These are phyloP conservation scores for Zaprionus obscuricornis DNA, from an alignment of 2,888 invertebrate genomes.

Conservation along the genomic window DNA sequence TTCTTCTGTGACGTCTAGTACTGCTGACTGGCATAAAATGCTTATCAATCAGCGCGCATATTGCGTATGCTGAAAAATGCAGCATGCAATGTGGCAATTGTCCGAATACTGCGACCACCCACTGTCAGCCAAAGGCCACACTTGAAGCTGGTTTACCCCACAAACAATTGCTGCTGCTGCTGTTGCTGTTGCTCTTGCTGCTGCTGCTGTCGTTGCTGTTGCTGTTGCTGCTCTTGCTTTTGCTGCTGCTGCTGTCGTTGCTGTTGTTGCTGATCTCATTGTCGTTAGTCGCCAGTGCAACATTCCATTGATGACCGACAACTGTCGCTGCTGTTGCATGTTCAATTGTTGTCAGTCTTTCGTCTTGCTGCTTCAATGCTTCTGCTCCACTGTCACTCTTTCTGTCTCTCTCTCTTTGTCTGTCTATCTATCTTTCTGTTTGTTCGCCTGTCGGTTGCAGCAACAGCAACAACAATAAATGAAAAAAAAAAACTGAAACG, in stretches of 20 bases:
- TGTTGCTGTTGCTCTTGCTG: constrained; percentile 50
- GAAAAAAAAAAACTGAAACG: constrained; percentile 76
- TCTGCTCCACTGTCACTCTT: background rate
- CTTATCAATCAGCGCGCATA: constrained; percentile 68
- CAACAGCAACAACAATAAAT: too few relatives aligned
- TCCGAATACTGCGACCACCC: constrained; percentile 69
- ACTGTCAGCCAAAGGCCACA: constrained; percentile 54
- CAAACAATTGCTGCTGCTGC: constrained; percentile 9
- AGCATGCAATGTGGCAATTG: constrained; percentile 41
- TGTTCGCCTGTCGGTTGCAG: constrained; percentile 32
- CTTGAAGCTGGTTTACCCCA: constrained; percentile 42
- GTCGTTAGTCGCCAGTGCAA: constrained; percentile 40
- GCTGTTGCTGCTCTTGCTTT: constrained; percentile 48
- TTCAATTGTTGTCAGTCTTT: constrained; percentile 39
- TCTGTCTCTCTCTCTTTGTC: constrained; percentile 13
- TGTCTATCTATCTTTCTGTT: background rate
- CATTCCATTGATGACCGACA: constrained; percentile 54
- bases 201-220: constrained; percentile 53
- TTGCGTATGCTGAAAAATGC: constrained; percentile 66
- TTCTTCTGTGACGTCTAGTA: constrained; percentile 27
- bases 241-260: constrained; percentile 37
- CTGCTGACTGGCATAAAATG: constrained; percentile 25
- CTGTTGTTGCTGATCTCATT: constrained; percentile 48
- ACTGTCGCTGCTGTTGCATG: constrained; percentile 32
- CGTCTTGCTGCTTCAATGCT: background rate